Base-by-base conservation (phyloP, 2,888 invertebrate species). In the Parasteatoda lunata region DNA sequence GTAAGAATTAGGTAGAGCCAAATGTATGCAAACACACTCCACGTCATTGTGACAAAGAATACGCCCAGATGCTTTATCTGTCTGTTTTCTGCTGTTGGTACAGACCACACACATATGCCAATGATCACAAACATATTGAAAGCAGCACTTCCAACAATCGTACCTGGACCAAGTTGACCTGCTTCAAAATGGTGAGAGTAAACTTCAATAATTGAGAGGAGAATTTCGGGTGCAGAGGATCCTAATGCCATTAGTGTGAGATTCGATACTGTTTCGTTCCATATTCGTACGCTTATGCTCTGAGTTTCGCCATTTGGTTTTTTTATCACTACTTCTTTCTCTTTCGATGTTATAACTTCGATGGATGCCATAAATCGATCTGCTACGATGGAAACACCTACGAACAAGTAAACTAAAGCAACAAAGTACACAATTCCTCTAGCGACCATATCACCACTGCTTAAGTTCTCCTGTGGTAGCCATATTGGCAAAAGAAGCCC, bases 201-300 rank as follows among this genome's bases (percentile, higher is more conserved):
- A 92, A 99, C 98, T 93, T 99, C 99, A 91, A 99, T 99, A 90
- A 99, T 96, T 13, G 99, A 99, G 70, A 99, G 93, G 48, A 99
- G 93, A 91, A 99, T 99, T 93, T 99, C 99, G 0, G 99, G 99
- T 3, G 99, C 99, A 90, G 98, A 98, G 47, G 98, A 98, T 3
- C 99, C 99, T 81, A 99, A 93, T 13, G 99, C 99, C 99, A 99
- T 99, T 79, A 99, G 94, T 5, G 99, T 99, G 90, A 99, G 93
- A 93, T 99, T 99, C 89, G 98, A 98, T 69, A 99, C 99, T 3
- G 99, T 99, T 92, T 99, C 99, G 93, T 99, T 99, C 99, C 99
- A 99, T 86, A 99, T 96, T 86, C 98, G 94, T 15, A 99, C 98
- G 77, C 95, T 96, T 69, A 99, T 94, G 90, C 96, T 96, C 91